Conservation (phyloP, 2,888 invertebrate genomes). For the Drosophila infuscata region DNA sequence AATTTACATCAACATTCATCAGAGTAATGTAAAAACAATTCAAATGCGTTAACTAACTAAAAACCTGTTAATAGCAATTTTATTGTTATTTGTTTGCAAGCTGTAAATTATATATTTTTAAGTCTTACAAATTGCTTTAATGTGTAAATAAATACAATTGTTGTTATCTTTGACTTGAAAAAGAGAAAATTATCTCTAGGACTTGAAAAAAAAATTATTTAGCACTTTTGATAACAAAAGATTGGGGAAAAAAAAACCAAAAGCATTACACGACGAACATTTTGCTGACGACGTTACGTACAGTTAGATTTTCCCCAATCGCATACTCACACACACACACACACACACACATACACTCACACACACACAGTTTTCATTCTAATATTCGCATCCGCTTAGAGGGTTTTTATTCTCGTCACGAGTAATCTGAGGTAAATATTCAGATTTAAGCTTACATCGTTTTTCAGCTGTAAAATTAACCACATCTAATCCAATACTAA, state of each 20-base stretch:
- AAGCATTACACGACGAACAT: neutral
- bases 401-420: neutral
- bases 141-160: neutral
- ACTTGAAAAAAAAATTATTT: neutral
- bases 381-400: neutral
- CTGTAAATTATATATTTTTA: neutral
- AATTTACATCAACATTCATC: conserved; percentile 12
- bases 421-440: neutral
- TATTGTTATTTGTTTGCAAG: neutral
- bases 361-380: neutral
- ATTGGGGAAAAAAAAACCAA: neutral
- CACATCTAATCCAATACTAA: neutral
- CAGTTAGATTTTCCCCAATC: conserved; percentile 6
- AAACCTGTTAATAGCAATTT: neutral
- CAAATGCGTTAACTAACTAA: neutral
- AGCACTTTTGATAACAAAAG: neutral
- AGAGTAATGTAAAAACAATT: neutral
- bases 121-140: neutral
- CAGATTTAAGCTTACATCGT: neutral
- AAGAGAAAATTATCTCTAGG: neutral
- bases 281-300: conserved; percentile 4
- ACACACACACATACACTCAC: neutral
- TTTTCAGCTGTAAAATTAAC: neutral
- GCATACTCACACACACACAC: neutral
- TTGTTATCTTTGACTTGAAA: neutral